Evolutionary conservation across 2,797 vertebrate species (phyloP).

Genomic region (Pterois miles): DNA sequence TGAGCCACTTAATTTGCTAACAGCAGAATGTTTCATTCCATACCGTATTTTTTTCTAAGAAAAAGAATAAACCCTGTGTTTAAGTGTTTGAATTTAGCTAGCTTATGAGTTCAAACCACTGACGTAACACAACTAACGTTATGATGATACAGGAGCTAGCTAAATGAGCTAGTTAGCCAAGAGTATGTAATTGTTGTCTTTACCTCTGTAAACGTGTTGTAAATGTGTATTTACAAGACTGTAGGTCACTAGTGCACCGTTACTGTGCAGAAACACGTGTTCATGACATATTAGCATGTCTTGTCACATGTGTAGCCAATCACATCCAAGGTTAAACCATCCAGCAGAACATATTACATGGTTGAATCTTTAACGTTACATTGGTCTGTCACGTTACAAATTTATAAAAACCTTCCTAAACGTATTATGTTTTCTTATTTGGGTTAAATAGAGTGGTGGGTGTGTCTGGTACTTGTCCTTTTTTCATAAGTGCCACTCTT

Average conservation of each 20-base stretch:
- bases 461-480: conserved; percentile 4
- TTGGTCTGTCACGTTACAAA: not conserved
- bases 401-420: not conserved
- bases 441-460: not conserved
- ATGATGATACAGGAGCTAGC: not conserved
- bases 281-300: not conserved
- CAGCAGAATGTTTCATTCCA: rapidly evolving
- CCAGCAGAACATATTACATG: rapidly evolving
- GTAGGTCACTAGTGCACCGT: not conserved
- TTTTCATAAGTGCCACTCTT: too few relatives aligned
- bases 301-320: not conserved
- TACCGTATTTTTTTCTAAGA: not conserved
- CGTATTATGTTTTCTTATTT: too few relatives aligned
- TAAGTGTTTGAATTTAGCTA: not conserved
- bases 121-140: not conserved
- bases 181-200: rapidly evolving
- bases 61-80: rapidly evolving
- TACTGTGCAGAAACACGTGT: conserved; percentile 10
- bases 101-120: not conserved
- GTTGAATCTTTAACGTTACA: not conserved
- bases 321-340: conserved; percentile 43
- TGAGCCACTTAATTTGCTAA: conserved; percentile 29
- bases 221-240: not conserved
- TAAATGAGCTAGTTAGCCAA: not conserved
- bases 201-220: not conserved